Evolutionary conservation across 2,888 invertebrate genomes (phyloP).

Genomic region (Eurytoma californica): DNA sequence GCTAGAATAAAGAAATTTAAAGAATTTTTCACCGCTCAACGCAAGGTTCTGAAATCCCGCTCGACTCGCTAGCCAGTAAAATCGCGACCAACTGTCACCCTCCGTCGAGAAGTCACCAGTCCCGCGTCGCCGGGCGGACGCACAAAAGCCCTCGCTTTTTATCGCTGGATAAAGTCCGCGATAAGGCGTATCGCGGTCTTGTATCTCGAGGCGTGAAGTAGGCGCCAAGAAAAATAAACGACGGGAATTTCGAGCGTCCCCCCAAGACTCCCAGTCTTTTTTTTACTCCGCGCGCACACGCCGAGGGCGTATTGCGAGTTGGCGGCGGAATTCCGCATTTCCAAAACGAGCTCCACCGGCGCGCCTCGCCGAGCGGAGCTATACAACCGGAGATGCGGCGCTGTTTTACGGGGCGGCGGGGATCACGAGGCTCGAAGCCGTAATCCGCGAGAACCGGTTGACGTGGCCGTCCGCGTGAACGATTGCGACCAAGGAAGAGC

Average conservation of each 20-base stretch:
- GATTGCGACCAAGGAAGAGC: background rate
- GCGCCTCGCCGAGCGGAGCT: background rate
- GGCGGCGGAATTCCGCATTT: background rate
- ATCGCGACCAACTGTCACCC: too few species aligned
- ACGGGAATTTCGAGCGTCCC: background rate
- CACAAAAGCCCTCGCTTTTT: slow-evolving; percentile 71
- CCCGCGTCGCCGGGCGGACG: slow-evolving; percentile 14
- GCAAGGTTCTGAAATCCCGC: too few species aligned
- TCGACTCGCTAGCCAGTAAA: too few species aligned
- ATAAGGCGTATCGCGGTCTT: slow-evolving; percentile 71
- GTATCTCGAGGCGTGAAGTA: slow-evolving; percentile 58
- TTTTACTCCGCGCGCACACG: background rate
- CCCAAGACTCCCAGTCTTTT: background rate
- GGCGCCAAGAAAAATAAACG: slow-evolving; percentile 26
- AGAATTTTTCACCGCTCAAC: too few species aligned
- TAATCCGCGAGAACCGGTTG: slow-evolving; percentile 22
- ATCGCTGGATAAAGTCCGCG: slow-evolving; percentile 71
- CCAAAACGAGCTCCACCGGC: background rate
- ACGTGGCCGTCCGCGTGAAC: background rate
- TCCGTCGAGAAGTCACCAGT: too few species aligned
- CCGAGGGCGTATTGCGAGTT: too few species aligned
- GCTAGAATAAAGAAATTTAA: too few species aligned
- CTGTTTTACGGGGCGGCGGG: slow-evolving; percentile 36
- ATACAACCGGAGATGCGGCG: slow-evolving; percentile 7
- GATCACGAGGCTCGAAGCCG: slow-evolving; percentile 5